Conservation (phyloP, 2,797 vertebrate species). For the Rhinatrema bivittatum region DNA sequence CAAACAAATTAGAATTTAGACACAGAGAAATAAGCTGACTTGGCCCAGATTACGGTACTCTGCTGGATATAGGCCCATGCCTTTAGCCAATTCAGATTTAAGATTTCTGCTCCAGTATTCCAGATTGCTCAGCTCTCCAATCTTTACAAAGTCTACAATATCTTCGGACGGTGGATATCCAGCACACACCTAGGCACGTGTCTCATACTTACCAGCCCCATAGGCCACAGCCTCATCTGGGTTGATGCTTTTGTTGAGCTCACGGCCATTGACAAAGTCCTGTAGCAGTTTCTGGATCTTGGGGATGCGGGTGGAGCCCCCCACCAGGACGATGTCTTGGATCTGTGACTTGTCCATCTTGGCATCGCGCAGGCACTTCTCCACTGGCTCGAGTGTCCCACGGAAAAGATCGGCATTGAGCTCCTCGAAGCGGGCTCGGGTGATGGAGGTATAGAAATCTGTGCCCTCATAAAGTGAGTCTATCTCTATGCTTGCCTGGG, state of each 20-base stretch:
- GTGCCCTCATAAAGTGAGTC: constrained; percentile 78
- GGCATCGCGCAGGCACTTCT: constrained; percentile 75
- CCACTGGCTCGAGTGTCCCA: constrained; percentile 77
- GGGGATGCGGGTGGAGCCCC: constrained; percentile 78
- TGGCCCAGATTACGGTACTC: too few relatives aligned
- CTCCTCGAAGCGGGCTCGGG: constrained; percentile 80
- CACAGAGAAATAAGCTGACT: too few relatives aligned
- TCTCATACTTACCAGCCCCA: constrained; percentile 56
- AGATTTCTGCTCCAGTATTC: too few relatives aligned
- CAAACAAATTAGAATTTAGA: too few relatives aligned
- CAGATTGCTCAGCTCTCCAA: too few relatives aligned
- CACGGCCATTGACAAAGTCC: constrained; percentile 78
- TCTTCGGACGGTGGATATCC: too few relatives aligned
- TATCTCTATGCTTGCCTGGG: constrained; percentile 70
- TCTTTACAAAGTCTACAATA: too few relatives aligned
- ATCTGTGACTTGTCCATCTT: constrained; percentile 76
- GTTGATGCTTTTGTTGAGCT: constrained; percentile 83
- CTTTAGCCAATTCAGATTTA: too few relatives aligned
- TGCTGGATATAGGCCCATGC: too few relatives aligned
- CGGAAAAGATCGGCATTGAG: constrained; percentile 79
- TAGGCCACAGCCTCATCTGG: constrained; percentile 82
- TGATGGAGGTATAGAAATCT: constrained; percentile 84
- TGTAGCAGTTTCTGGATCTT: constrained; percentile 80
- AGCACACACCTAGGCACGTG: too few relatives aligned
- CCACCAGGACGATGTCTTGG: constrained; percentile 79